Percentiles rank a stretch among this genome's conserved stretches.
Evolutionary conservation across 2,888 invertebrate genomes (phyloP).

Genomic region (Andrena chrysosceles): DNA sequence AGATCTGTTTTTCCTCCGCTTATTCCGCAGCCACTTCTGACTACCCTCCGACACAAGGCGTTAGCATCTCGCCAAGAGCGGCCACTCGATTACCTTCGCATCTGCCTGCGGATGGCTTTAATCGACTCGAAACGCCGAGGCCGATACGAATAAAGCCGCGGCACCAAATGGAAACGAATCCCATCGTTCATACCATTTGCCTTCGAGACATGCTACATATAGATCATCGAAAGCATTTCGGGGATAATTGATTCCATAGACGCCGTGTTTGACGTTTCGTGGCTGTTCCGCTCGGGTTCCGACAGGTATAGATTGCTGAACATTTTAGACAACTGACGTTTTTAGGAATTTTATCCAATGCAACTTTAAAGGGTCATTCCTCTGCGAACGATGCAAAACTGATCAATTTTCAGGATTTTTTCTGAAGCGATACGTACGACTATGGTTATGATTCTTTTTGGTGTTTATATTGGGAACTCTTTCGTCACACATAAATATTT

Average conservation of each 20-base stretch:
- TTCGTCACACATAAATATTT: too few species aligned
- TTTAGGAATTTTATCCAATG: too few species aligned
- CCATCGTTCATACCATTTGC: background rate
- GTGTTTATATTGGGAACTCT: too few species aligned
- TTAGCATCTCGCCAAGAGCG: constrained; percentile 17
- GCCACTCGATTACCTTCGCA: constrained; percentile 26
- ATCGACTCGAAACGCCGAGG: constrained; percentile 13
- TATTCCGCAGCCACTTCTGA: constrained; percentile 10
- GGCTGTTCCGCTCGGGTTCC: background rate
- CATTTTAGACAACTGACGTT: background rate
- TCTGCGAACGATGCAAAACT: too few species aligned
- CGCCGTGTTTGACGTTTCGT: background rate
- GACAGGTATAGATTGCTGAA: background rate
- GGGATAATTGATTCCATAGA: background rate
- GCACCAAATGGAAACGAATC: constrained; percentile 12
- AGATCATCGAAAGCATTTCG: background rate
- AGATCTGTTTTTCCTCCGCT: constrained; percentile 23
- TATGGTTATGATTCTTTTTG: too few species aligned
- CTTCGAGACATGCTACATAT: background rate
- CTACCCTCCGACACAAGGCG: constrained; percentile 1
- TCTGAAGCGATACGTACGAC: too few species aligned
- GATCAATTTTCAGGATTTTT: too few species aligned
- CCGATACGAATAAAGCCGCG: constrained; percentile 2
- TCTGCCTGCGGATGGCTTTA: constrained; percentile 4
- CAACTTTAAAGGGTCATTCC: too few species aligned